phyloP scores from a whole-genome alignment of 2,113 vertebrate genomes.

The Rhinopomastus cyanomelas region DNA sequence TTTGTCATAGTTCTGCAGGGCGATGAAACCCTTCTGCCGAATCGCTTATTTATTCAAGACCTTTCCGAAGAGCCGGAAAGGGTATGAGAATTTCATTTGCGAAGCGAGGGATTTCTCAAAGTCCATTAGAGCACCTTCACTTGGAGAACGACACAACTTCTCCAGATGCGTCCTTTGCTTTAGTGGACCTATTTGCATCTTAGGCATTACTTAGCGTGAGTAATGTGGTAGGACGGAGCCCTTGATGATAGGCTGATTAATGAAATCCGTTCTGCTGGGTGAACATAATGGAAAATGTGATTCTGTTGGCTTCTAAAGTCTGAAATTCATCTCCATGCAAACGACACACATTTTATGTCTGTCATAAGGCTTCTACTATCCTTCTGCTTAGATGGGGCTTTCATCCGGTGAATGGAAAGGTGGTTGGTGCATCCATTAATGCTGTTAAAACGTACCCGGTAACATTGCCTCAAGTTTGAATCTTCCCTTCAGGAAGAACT shows the following conservation, averaged over 20 bases:
- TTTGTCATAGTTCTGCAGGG: not conserved
- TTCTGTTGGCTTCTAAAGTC: conserved; percentile 56
- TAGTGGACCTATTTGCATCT: conserved; percentile 60
- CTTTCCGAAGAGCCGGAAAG: conserved; percentile 24
- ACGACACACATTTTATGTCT: conserved; percentile 52
- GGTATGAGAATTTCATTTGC: not conserved
- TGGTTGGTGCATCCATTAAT: conserved; percentile 38
- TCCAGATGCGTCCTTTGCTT: conserved; percentile 57
- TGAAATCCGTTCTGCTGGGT: conserved; percentile 66
- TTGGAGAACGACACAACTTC: conserved; percentile 4
- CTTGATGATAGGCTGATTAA: conserved; percentile 66
- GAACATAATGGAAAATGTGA: conserved; percentile 71
- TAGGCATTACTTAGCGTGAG: conserved; percentile 57
- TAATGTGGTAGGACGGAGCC: conserved; percentile 55
- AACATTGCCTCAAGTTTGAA: conserved; percentile 32
- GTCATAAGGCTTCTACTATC: conserved; percentile 30
- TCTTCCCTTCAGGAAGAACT: not conserved
- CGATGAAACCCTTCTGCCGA: not conserved
- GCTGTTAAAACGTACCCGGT: not conserved
- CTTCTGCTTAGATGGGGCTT: conserved; percentile 29
- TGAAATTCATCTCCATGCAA: conserved; percentile 67
- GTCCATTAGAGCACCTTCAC: conserved; percentile 40
- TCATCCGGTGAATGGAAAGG: conserved; percentile 37
- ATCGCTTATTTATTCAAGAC: conserved; percentile 12
- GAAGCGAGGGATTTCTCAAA: not conserved